Base-by-base conservation (phyloP, 2,888 invertebrate species). In the Leptogaster cylindrica region DNA sequence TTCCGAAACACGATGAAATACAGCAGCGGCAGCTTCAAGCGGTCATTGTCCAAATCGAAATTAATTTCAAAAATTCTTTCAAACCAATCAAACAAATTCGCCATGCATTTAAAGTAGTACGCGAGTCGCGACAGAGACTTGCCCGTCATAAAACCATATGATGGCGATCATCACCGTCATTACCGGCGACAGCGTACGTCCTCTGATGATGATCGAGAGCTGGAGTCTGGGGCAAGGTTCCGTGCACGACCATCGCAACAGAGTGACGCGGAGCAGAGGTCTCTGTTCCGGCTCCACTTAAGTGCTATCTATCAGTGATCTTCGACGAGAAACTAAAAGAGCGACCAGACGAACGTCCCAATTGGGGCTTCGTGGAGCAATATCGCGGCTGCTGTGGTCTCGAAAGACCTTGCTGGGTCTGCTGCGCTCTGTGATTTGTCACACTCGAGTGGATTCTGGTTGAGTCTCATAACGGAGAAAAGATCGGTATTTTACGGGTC, bases 101-200 rank as follows among this genome's bases (percentile, higher is more conserved):
- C 27, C 27, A 52, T 52, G 52, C n/a, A 52, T 52, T 52, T 27
- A 52, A 52, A 31, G 31, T 52, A 52, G 52, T 52, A 52, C 52
- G 33, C 31, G 16, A 33, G 31, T 14, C 14, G n/a, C 36, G 36
- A n/a, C 10, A 36, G 4, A 10, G n/a, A 12, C 36, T 36, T 36
- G 36, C 52, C 52, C 31, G 52, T 52, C 52, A 52, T 52, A 52
- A 52, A 52, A 52, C 27, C 52, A 52, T 52, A 52, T 52, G 52
- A 52, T 52, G 14, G 27, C 31, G 31, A 52, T 52, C 31, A 52
- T 52, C 31, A 52, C 33, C 52, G 14, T 33, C 27, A 52, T 27
- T 18, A 33, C 52, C 10, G 46, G 20, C 41, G 12, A 18, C 41
- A 3, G 41, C 6, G 41, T 10, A 18, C 10, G 23, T 10, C 16